Evolutionary conservation across 2,113 vertebrate species (phyloP), one percentile per base, ranked within the genome.

Genomic region (Eupsittula cactorum): DNA sequence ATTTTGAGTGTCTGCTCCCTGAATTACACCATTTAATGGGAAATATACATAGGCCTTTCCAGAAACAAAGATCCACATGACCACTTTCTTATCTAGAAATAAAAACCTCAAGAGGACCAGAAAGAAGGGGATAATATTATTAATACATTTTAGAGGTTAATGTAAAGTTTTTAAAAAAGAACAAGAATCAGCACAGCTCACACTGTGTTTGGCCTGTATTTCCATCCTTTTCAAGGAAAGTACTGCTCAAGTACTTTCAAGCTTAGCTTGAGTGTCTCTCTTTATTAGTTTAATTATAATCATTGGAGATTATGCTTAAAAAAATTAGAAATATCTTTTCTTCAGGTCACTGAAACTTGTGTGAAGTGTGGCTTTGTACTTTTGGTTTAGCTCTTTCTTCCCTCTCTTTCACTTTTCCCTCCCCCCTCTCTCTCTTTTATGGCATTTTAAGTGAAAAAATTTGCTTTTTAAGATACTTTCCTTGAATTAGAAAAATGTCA

Each of bases 311-410:
- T 85, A 95, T 35, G 73, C 62, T 91, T 90, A n/a, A 93, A 91
- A 92, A 98, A 96, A 52, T 39, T 15, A 89, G 74, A 88, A 80
- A 59, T 96, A 76, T 96, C 50, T 95, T 76, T 97, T 73, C 93
- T 96, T 97, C 92, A 86, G 82, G 94, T 97, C 88, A 96, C 74
- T 96, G 88, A 97, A 97, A 92, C 88, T 75, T 97, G 83, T 96
- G 95, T 97, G 93, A 95, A 97, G 93, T 86, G 70, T 91, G 55
- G n/a, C 80, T 95, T 50, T 92, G 67, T 95, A 88, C 82, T 93
- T 93, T 70, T 11, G 93, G 78, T 70, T 9, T 49, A 86, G 12
- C 35, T 74, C 39, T 75, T 46, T 89, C 18, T 41, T 6, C 39
- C 6, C 10, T 29, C 7, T n/a, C 16, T 12, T 21, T 75, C 37